A percentile compares a stretch with the other conserved stretches of the same genome.
These are phyloP conservation scores for Catagonus wagneri DNA, from an alignment of 2,113 vertebrate genomes.

Conservation along the genomic window DNA sequence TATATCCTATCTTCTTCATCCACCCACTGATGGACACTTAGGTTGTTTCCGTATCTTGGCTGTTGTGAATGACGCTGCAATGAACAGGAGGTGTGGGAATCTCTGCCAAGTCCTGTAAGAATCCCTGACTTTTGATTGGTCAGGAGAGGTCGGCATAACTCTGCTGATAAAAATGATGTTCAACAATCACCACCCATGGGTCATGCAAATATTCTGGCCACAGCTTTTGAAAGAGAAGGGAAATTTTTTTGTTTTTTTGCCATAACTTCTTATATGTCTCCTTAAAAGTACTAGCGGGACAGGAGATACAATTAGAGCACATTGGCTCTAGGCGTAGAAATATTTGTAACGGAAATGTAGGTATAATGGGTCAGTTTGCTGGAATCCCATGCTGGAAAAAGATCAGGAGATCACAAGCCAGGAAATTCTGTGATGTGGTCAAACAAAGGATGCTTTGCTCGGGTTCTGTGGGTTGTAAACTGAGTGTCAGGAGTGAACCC, in stretches of 20 bases:
- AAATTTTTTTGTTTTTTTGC: too few relatives aligned
- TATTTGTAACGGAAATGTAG: neutral
- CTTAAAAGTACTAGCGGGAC: neutral
- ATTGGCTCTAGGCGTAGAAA: neutral
- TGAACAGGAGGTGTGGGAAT: neutral
- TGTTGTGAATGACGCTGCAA: neutral
- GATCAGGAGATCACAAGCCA: neutral
- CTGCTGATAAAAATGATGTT: neutral
- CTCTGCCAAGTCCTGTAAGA: neutral
- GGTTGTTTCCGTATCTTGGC: neutral
- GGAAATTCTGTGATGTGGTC: neutral
- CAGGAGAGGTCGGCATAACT: accelerated
- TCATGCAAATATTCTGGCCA: too few relatives aligned
- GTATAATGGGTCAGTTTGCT: neutral
- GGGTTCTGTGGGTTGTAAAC: accelerated
- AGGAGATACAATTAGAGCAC: neutral
- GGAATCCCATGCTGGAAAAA: neutral
- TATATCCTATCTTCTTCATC: neutral
- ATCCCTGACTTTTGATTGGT: neutral
- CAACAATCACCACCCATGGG: neutral
- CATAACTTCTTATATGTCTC: neutral
- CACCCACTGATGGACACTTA: neutral
- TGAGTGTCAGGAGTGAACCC: too few relatives aligned
- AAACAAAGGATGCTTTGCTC: accelerated
- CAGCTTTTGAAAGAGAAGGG: neutral